A percentile compares a stretch with the other conserved stretches of the same genome.
Evolutionary conservation across 2,113 vertebrate species (phyloP).

Genomic region (Brachirus orientalis): DNA sequence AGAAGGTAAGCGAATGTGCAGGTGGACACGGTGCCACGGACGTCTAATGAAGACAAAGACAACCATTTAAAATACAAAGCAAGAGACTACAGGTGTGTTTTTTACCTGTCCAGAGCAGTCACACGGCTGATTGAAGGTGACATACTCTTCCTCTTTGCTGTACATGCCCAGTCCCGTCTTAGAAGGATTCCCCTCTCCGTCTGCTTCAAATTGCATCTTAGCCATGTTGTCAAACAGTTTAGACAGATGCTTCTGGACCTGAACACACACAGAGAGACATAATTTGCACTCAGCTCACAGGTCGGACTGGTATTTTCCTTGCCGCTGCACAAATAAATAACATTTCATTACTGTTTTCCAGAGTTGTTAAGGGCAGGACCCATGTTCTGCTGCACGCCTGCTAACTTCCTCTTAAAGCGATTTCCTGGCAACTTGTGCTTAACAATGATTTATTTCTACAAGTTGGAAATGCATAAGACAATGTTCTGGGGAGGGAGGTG

Average conservation of each 20-base stretch:
- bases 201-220: conserved; percentile 87
- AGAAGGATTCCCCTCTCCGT: conserved; percentile 76
- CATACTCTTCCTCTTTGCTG: conserved; percentile 94
- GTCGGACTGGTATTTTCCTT: conserved; percentile 10
- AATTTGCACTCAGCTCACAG: conserved; percentile 22
- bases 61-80: too few species aligned
- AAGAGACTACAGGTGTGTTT: not conserved
- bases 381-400: conserved; percentile 38
- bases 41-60: conserved; percentile 12
- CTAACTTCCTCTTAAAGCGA: conserved; percentile 43
- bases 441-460: conserved; percentile 55
- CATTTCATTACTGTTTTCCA: conserved; percentile 26
- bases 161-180: conserved; percentile 91
- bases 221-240: conserved; percentile 96
- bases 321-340: conserved; percentile 24
- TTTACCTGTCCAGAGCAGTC: conserved; percentile 93
- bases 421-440: conserved; percentile 43
- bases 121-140: conserved; percentile 87
- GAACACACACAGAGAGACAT: conserved; percentile 35
- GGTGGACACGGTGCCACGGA: not conserved
- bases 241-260: conserved; percentile 94
- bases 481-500: conserved; percentile 24
- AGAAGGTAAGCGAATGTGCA: conserved; percentile 14
- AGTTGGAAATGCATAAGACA: conserved; percentile 31
- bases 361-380: conserved; percentile 22